Conservation (phyloP, 2,797 vertebrate species). For the Sebastes kiyomatsui region DNA sequence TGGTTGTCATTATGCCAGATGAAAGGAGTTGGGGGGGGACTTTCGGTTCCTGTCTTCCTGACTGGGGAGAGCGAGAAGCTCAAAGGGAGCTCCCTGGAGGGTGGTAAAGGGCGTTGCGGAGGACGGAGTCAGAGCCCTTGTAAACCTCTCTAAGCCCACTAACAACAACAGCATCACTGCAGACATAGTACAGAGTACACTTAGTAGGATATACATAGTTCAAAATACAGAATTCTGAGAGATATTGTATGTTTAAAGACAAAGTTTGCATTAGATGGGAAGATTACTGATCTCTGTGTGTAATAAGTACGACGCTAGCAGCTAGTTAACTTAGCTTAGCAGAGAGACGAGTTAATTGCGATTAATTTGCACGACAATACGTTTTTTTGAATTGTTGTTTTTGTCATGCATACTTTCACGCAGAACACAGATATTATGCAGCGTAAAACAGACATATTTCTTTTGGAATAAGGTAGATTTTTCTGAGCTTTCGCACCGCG, state of each 20-base stretch:
- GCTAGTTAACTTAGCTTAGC: not conserved
- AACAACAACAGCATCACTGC: not conserved
- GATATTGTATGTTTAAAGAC: not conserved
- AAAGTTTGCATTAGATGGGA: not conserved
- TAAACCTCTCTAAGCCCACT: conserved; percentile 9
- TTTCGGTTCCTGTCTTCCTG: conserved; percentile 29
- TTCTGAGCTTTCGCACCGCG: too few relatives aligned
- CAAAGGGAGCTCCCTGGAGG: conserved; percentile 62
- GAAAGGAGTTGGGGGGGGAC: not conserved
- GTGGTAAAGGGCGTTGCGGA: conserved; percentile 51
- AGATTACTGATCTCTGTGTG: not conserved
- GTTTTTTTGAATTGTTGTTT: too few relatives aligned
- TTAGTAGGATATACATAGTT: not conserved
- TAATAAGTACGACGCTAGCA: not conserved
- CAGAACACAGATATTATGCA: too few relatives aligned
- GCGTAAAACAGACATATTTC: too few relatives aligned
- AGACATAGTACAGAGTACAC: not conserved
- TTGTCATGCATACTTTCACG: too few relatives aligned
- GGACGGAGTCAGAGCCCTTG: conserved; percentile 18
- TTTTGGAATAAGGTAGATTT: too few relatives aligned
- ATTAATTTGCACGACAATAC: too few relatives aligned
- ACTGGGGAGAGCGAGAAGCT: conserved; percentile 36
- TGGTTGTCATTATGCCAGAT: conserved; percentile 58
- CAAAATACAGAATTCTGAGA: not conserved
- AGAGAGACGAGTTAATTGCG: not conserved